Conservation (phyloP, 30 jellyfish, hydroid and myxozoan genomes). For the Hydractinia echinata region DNA sequence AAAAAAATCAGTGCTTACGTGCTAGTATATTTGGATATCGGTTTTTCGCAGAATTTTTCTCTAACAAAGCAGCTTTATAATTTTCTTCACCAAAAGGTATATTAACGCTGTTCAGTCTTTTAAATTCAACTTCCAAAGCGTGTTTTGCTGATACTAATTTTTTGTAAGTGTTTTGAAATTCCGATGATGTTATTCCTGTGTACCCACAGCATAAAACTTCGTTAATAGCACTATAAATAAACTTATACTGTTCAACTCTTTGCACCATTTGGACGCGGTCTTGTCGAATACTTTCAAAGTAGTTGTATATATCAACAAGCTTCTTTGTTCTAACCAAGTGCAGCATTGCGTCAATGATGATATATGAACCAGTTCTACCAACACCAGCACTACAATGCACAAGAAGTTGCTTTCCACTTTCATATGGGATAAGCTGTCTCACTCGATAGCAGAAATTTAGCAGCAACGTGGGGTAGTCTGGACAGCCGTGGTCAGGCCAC, state of each 20-base stretch:
- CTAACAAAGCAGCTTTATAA: constrained; percentile 4
- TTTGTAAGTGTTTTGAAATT: neutral
- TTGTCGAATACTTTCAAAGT: constrained; percentile 80
- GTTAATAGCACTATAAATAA: constrained; percentile 22
- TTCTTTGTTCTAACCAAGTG: constrained; percentile 41
- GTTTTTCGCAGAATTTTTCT: constrained; percentile 5
- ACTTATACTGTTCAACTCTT: constrained; percentile 42
- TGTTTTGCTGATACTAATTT: neutral
- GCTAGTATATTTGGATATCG: constrained; percentile 5
- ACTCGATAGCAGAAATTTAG: constrained; percentile 78
- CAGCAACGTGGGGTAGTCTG: constrained; percentile 78
- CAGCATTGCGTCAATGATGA: constrained; percentile 68
- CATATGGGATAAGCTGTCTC: constrained; percentile 51
- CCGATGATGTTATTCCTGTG: constrained; percentile 13
- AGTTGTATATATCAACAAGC: constrained; percentile 73
- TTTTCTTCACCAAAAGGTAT: neutral
- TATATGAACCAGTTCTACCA: constrained; percentile 85
- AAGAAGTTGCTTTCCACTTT: constrained; percentile 52
- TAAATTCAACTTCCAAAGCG: constrained; percentile 3
- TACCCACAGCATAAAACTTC: constrained; percentile 25
- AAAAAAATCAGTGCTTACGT: neutral
- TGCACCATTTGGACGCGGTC: constrained; percentile 87
- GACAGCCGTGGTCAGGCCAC: constrained; percentile 97
- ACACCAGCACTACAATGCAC: constrained; percentile 99
- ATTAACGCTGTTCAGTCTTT: neutral